Evolutionary conservation across 2,113 vertebrate genomes (phyloP).

Genomic region (Deroptyus accipitrinus): DNA sequence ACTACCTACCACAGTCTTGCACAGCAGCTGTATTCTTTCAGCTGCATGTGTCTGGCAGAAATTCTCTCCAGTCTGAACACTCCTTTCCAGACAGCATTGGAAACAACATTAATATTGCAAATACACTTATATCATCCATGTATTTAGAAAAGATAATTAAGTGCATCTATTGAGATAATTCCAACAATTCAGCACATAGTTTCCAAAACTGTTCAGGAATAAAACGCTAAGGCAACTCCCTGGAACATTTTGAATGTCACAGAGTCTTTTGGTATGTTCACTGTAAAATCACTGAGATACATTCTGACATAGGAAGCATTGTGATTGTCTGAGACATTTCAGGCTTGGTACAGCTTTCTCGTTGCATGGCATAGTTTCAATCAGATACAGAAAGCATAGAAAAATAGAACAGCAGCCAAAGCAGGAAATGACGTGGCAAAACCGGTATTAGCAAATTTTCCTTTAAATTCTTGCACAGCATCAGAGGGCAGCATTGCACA

Average conservation of each 20-base stretch:
- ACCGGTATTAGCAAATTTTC: neutral
- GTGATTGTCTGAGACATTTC: neutral
- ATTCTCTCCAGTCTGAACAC: neutral
- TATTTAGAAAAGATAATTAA: neutral
- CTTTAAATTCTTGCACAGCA: neutral
- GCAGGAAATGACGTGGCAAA: neutral
- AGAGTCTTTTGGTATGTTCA: neutral
- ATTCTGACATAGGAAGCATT: neutral
- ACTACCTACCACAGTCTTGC: neutral
- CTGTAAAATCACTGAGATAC: neutral
- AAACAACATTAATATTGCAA: neutral
- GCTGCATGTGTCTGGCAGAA: neutral
- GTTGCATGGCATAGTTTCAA: neutral
- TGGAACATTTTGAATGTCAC: neutral
- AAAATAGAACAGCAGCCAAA: neutral
- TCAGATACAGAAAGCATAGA: neutral
- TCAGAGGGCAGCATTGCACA: constrained; percentile 54
- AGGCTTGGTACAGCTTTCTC: neutral
- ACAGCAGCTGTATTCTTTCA: neutral
- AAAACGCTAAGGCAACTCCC: neutral
- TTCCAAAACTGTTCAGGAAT: neutral
- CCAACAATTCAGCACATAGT: neutral
- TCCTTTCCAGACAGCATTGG: neutral
- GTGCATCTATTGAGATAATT: neutral
- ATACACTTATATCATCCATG: neutral